phyloP scores from a whole-genome alignment of 2,113 vertebrate genomes.

The Hirundichthys speculiger region DNA sequence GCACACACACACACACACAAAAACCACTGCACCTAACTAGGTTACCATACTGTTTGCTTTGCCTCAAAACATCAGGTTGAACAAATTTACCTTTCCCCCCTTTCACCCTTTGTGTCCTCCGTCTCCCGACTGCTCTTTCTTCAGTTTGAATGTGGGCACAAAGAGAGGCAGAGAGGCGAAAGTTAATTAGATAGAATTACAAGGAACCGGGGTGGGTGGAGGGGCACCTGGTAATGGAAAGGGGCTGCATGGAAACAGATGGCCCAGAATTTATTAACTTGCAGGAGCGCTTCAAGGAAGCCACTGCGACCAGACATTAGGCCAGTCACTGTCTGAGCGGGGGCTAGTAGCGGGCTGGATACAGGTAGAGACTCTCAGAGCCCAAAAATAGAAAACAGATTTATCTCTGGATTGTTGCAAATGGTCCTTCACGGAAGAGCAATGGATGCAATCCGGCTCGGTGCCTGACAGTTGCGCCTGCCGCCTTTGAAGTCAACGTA shows the following conservation, averaged over 20 bases:
- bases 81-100: constrained; percentile 59
- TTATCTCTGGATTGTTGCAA: constrained; percentile 73
- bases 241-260: constrained; percentile 79
- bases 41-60: constrained; percentile 64
- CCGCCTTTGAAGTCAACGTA: constrained; percentile 34
- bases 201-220: constrained; percentile 50
- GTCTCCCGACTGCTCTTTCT: constrained; percentile 40
- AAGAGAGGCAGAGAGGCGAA: constrained; percentile 71
- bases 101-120: constrained; percentile 36
- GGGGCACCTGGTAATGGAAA: constrained; percentile 74
- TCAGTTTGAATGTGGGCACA: constrained; percentile 63
- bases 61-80: constrained; percentile 70
- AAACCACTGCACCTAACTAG: constrained; percentile 57
- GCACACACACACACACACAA: constrained; percentile 28
- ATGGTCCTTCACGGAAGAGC: constrained; percentile 70
- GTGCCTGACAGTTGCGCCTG: constrained; percentile 43
- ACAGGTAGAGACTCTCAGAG: constrained; percentile 71
- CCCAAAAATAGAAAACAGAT: constrained; percentile 76
- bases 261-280: constrained; percentile 84
- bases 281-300: constrained; percentile 78
- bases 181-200: constrained; percentile 81
- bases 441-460: constrained; percentile 59
- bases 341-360: constrained; percentile 60
- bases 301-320: constrained; percentile 77
- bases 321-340: constrained; percentile 74